Evolutionary conservation across 2,113 vertebrate genomes (phyloP).

Genomic region (Ameiurus melas): DNA sequence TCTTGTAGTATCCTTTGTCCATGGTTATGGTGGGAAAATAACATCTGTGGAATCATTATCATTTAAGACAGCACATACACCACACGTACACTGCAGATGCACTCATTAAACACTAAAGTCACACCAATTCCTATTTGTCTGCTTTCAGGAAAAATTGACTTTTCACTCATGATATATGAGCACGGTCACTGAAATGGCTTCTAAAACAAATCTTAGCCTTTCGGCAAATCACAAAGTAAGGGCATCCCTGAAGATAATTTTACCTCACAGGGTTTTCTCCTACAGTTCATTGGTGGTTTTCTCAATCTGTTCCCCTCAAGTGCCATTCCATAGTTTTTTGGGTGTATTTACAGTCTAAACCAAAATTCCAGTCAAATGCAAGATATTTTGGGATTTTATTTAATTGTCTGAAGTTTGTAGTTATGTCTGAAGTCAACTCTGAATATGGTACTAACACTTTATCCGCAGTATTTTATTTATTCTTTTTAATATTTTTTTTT

Average conservation of each 20-base stretch:
- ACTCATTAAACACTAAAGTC: slow-evolving; percentile 19
- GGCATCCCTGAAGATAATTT: background rate
- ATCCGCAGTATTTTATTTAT: background rate
- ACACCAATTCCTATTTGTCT: slow-evolving; percentile 1
- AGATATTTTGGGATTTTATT: background rate
- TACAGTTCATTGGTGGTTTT: background rate
- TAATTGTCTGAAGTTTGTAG: background rate
- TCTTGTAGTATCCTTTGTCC: slow-evolving; percentile 20
- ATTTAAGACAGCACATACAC: slow-evolving; percentile 1
- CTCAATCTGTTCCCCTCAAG: background rate
- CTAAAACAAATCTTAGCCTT: background rate
- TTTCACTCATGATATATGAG: slow-evolving; percentile 20
- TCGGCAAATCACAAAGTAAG: slow-evolving; percentile 7
- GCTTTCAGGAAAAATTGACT: background rate
- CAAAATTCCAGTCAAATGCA: background rate
- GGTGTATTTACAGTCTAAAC: background rate
- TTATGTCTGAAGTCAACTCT: background rate
- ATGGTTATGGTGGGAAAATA: slow-evolving; percentile 25
- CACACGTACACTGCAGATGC: slow-evolving; percentile 5
- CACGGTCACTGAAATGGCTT: background rate
- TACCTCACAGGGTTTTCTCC: background rate
- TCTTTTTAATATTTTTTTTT: background rate
- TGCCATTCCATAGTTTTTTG: background rate
- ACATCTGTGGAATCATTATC: slow-evolving; percentile 16
- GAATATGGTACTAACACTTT: background rate